Conservation (phyloP, 2,888 invertebrate species). For the Osmoderma eremita region DNA sequence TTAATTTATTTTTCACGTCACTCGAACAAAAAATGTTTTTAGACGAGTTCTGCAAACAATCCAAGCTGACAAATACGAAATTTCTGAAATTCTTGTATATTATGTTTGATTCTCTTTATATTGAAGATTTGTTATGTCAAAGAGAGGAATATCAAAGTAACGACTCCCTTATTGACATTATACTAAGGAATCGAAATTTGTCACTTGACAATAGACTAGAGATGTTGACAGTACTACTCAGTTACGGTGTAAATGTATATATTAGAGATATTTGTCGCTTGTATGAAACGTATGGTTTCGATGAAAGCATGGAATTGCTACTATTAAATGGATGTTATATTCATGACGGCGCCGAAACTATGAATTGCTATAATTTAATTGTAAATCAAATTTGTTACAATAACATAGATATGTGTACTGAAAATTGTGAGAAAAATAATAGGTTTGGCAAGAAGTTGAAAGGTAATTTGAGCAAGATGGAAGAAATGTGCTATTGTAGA, state of each 20-base stretch:
- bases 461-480: background rate
- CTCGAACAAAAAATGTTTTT: background rate
- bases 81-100: slow-evolving; percentile 40
- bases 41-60: background rate
- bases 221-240: slow-evolving; percentile 39
- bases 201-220: slow-evolving; percentile 31
- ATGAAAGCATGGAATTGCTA: slow-evolving; percentile 35
- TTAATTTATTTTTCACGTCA: background rate
- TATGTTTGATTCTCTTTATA: slow-evolving; percentile 25
- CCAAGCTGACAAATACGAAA: background rate
- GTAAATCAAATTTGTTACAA: slow-evolving; percentile 22
- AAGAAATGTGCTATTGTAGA: background rate
- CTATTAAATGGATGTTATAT: slow-evolving; percentile 15
- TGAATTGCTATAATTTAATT: background rate
- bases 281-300: slow-evolving; percentile 34
- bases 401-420: slow-evolving; percentile 7
- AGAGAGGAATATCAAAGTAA: background rate
- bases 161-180: background rate
- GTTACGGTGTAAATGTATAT: slow-evolving; percentile 30
- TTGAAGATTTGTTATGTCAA: slow-evolving; percentile 13
- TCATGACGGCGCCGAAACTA: background rate
- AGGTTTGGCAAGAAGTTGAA: background rate
- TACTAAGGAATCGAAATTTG: background rate
- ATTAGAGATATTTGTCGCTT: slow-evolving; percentile 30
- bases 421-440: background rate